phyloP scores from a whole-genome alignment of 2,888 invertebrate species.

The Andrena praecox region DNA sequence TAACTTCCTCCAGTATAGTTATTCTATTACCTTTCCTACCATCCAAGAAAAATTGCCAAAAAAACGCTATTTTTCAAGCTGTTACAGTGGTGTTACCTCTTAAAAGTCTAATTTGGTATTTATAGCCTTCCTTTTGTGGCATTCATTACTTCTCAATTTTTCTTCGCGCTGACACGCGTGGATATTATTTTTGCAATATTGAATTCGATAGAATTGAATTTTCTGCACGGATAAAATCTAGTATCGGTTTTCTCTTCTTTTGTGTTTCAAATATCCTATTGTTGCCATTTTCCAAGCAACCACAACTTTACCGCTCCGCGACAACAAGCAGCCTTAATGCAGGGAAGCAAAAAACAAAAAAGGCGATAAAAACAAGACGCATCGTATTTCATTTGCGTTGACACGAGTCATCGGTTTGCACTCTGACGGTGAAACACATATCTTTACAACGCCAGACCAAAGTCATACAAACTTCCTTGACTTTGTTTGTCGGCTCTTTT shows the following conservation, averaged over 20 bases:
- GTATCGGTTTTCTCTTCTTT: background rate
- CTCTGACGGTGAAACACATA: background rate
- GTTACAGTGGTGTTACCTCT: too few relatives aligned
- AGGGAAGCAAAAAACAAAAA: background rate
- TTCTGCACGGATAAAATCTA: too few relatives aligned
- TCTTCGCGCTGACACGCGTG: too few relatives aligned
- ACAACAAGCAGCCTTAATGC: background rate
- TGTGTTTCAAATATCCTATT: background rate
- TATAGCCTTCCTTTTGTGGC: background rate
- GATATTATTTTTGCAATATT: too few relatives aligned
- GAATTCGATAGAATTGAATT: too few relatives aligned
- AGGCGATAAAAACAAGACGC: background rate
- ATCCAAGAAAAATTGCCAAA: too few relatives aligned
- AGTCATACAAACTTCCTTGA: background rate
- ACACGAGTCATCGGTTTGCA: background rate
- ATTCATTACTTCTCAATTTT: too few relatives aligned
- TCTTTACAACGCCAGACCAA: slow-evolving; percentile 14
- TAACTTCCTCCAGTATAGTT: too few relatives aligned
- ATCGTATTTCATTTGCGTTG: slow-evolving; percentile 2
- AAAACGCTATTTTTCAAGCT: too few relatives aligned
- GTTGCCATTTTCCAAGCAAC: background rate
- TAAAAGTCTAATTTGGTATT: background rate
- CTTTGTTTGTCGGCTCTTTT: slow-evolving; percentile 3
- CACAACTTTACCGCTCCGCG: background rate
- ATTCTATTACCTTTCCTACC: too few relatives aligned